These are phyloP conservation scores for Pseudopipra pipra DNA, from an alignment of 2,113 vertebrate genomes.

Conservation along the genomic window DNA sequence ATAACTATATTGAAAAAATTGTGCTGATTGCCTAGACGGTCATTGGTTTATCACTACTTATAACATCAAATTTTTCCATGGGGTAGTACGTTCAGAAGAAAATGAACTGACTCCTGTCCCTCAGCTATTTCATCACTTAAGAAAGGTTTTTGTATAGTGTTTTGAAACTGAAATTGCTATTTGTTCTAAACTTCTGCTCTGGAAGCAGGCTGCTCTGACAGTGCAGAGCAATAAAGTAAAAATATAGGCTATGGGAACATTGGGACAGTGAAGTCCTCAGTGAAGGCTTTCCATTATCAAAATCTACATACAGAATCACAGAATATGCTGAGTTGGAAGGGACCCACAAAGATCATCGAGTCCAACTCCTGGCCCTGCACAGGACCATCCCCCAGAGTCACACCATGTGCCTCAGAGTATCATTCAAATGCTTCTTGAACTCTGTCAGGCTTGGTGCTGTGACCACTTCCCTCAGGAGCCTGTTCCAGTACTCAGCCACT, in stretches of 20 bases:
- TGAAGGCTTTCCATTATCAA: not conserved
- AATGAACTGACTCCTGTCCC: not conserved
- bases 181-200: not conserved
- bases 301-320: not conserved
- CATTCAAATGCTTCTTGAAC: not conserved
- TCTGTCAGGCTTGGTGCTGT: not conserved
- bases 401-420: not conserved
- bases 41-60: not conserved
- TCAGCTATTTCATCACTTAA: not conserved
- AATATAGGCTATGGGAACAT: not conserved
- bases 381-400: not conserved
- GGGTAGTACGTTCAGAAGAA: not conserved
- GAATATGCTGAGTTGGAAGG: not conserved
- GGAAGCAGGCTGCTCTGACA: not conserved
- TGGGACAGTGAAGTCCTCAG: not conserved
- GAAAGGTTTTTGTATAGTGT: not conserved
- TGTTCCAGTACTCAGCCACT: not conserved
- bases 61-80: not conserved
- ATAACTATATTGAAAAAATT: not conserved
- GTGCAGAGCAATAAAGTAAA: not conserved
- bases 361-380: too few species aligned
- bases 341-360: not conserved
- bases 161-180: not conserved
- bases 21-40: not conserved
- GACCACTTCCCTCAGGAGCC: not conserved